These are phyloP conservation scores for Catonia carolina DNA, from an alignment of 2,888 invertebrate species.

Conservation along the genomic window DNA sequence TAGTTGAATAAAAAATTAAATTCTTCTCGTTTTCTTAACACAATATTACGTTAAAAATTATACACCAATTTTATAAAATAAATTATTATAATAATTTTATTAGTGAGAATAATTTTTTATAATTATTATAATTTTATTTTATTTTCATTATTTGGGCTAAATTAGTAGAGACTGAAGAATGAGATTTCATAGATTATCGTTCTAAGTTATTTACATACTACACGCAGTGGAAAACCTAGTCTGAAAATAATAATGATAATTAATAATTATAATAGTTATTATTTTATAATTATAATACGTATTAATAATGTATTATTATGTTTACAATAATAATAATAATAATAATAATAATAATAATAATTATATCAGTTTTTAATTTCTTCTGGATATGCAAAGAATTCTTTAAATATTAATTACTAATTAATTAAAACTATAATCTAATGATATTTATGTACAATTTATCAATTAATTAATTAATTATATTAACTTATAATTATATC, in stretches of 20 bases:
- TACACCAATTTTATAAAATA: too few species aligned
- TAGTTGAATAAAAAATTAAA: too few species aligned
- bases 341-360: too few species aligned
- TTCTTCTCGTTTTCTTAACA: too few species aligned
- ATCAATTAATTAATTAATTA: background rate
- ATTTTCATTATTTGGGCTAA: background rate
- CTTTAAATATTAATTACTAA: slow-evolving; percentile 1
- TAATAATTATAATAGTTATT: slow-evolving; percentile 12
- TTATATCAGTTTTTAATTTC: background rate
- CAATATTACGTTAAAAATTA: too few species aligned
- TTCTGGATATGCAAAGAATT: slow-evolving; percentile 28
- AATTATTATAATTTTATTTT: too few species aligned
- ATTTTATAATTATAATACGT: slow-evolving; percentile 17
- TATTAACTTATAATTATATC: too few species aligned
- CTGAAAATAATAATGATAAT: background rate
- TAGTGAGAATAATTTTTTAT: too few species aligned
- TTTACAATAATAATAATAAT: slow-evolving; percentile 3
- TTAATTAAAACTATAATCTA: slow-evolving; percentile 9
- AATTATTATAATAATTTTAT: too few species aligned
- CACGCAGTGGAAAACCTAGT: slow-evolving; percentile 32
- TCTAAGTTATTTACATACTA: slow-evolving; percentile 24
- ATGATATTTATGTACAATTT: slow-evolving; percentile 1
- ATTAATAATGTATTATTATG: slow-evolving; percentile 6
- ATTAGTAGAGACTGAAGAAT: too few species aligned
- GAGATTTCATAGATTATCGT: background rate